Evolutionary conservation across 2,113 vertebrate species (phyloP).

Genomic region (Nothoprocta perdicaria): DNA sequence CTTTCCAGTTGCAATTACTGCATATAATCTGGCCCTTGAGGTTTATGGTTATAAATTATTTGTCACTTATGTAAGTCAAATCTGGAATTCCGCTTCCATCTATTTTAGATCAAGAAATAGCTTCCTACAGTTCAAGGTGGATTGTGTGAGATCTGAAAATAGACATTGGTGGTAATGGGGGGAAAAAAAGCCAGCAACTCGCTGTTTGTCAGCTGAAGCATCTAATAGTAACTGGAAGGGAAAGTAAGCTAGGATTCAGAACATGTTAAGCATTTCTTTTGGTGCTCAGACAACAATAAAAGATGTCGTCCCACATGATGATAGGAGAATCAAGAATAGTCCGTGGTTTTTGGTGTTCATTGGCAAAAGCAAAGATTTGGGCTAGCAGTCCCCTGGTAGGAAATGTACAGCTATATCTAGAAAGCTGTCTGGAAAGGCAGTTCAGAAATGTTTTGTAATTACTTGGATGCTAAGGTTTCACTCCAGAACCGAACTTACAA

Average conservation of each 20-base stretch:
- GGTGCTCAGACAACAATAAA: background rate
- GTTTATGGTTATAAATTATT: slow-evolving; percentile 57
- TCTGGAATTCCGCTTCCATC: slow-evolving; percentile 51
- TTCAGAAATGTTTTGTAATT: background rate
- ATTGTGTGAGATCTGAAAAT: slow-evolving; percentile 3
- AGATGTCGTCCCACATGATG: background rate
- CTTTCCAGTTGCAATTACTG: slow-evolving; percentile 17
- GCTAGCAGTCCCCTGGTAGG: background rate
- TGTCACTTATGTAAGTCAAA: slow-evolving; percentile 19
- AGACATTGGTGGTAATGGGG: background rate
- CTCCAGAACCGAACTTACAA: background rate
- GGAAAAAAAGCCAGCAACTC: background rate
- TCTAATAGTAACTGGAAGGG: background rate
- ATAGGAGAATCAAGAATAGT: background rate
- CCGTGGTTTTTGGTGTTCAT: background rate
- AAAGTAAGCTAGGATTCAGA: background rate
- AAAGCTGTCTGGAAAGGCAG: background rate
- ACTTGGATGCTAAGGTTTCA: background rate
- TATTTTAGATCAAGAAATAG: slow-evolving; percentile 48
- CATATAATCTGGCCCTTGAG: slow-evolving; percentile 43
- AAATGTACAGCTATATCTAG: background rate
- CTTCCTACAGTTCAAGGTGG: background rate
- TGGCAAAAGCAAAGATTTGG: background rate
- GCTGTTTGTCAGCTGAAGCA: background rate
- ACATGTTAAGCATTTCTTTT: background rate